Conservation (phyloP, 2,888 invertebrate genomes). For the Epinotia brunnichana region DNA sequence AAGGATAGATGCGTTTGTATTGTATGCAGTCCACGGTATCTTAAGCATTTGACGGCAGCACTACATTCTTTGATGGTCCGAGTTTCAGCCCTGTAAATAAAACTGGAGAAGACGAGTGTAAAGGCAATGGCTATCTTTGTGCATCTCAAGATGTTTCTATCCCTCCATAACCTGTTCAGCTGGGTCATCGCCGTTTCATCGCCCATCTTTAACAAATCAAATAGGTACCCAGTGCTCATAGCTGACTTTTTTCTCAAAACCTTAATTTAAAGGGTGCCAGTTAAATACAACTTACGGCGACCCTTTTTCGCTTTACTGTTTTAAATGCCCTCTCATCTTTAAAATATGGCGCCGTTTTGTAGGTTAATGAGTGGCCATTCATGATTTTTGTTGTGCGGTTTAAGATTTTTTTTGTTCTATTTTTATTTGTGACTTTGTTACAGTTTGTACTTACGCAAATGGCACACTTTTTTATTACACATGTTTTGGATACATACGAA, state of each 20-base stretch:
- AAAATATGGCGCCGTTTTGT: constrained; percentile 38
- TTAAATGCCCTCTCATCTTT: constrained; percentile 39
- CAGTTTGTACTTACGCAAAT: neutral
- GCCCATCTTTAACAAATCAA: neutral
- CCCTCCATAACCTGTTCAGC: neutral
- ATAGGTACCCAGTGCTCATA: neutral
- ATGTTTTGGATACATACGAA: neutral
- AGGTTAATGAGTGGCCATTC: constrained; percentile 36
- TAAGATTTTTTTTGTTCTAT: constrained; percentile 8
- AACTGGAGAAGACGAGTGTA: too few relatives aligned
- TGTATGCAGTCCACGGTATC: too few relatives aligned
- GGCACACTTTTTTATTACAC: neutral
- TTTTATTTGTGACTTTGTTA: neutral
- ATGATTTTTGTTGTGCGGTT: constrained; percentile 28
- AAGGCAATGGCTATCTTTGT: too few relatives aligned
- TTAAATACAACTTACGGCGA: constrained; percentile 36
- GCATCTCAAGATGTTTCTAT: neutral
- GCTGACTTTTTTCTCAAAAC: constrained; percentile 16
- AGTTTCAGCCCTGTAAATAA: too few relatives aligned
- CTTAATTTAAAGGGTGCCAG: constrained; percentile 24
- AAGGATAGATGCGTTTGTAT: too few relatives aligned
- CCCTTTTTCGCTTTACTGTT: constrained; percentile 41
- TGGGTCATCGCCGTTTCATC: neutral
- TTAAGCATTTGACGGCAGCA: too few relatives aligned
- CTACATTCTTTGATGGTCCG: too few relatives aligned